Base-by-base conservation (phyloP, 92 coral and sea anemone species). In the Zoanthus sansibaricus region DNA sequence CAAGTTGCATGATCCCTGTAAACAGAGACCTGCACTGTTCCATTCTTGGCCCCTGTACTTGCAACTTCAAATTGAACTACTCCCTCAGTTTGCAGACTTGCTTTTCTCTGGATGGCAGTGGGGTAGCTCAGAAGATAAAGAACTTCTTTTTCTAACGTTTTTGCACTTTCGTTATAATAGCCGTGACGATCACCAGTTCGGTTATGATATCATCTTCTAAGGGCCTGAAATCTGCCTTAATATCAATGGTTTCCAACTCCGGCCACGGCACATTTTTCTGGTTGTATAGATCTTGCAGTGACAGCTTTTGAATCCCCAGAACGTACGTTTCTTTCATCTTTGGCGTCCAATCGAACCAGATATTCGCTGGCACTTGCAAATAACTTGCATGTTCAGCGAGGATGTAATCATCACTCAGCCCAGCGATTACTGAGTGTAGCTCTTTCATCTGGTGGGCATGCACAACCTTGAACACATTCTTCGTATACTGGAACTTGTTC, bases 401-500 rank as follows among this genome's bases (percentile, higher is more conserved):
- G 18, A 56, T 75, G 61, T 93, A 93, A 56, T 87, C 86, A 45
- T 93, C 87, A 47, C 96, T 91, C 33, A 91, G 32, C 52, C 92
- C 94, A 73, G 88, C 88, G 32, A 86, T 48, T 68, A 92, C 93
- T 15, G 79, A 87, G 17, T 86, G 84, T 89, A 47, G 44, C 92
- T 92, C 91, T 77, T 92, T 91, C 30, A 67, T 58, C 54, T 91
- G 88, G 13, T 86, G 87, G 3, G 25, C 33, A 73, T 93, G 88
- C 12, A 93, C 83, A 79, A 46, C 90, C 86, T 91, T 90, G 25
- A 93, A 93, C n/a, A 93, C 92, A 31, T 92, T 83, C 25, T 70
- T 72, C 62, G 76, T 52, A 55, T 73, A 84, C 78, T 84, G 79
- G 7, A 84, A 9, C 70, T 84, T 84, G 68, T 54, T 84, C 72